Evolutionary conservation across 2,113 vertebrate genomes (phyloP).

Genomic region (Grantiella picta): DNA sequence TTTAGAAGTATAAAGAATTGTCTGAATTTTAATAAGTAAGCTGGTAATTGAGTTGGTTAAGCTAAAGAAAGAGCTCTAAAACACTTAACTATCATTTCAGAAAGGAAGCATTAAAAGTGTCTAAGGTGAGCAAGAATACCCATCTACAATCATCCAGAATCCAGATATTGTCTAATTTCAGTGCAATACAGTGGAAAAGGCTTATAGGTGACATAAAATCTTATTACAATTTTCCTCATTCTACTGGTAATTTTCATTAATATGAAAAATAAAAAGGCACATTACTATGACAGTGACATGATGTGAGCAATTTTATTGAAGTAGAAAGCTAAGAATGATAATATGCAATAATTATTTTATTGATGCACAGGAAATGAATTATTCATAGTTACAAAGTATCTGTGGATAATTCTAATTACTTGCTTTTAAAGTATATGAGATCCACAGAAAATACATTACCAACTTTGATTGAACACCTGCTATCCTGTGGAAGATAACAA

Average conservation of each 20-base stretch:
- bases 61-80: background rate
- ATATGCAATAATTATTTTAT: constrained; percentile 81
- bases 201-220: constrained; percentile 11
- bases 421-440: constrained; percentile 75
- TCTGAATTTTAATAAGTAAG: background rate
- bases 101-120: background rate
- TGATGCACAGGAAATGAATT: constrained; percentile 77
- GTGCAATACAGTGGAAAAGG: background rate
- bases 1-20: background rate
- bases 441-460: constrained; percentile 73
- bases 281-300: constrained; percentile 61
- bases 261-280: constrained; percentile 64
- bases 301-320: constrained; percentile 75
- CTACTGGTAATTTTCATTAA: constrained; percentile 56
- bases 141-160: background rate
- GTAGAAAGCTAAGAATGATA: constrained; percentile 76
- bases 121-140: background rate
- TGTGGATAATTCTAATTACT: constrained; percentile 79
- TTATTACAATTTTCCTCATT: constrained; percentile 43
- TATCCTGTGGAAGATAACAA: constrained; percentile 42
- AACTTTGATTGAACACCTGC: constrained; percentile 75
- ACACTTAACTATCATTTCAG: background rate
- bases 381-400: constrained; percentile 77
- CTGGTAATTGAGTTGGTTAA: background rate
- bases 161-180: background rate